Evolutionary conservation across 2,888 invertebrate species (phyloP), one percentile per base, ranked within the genome.

Genomic region (Schizotus pectinicornis): DNA sequence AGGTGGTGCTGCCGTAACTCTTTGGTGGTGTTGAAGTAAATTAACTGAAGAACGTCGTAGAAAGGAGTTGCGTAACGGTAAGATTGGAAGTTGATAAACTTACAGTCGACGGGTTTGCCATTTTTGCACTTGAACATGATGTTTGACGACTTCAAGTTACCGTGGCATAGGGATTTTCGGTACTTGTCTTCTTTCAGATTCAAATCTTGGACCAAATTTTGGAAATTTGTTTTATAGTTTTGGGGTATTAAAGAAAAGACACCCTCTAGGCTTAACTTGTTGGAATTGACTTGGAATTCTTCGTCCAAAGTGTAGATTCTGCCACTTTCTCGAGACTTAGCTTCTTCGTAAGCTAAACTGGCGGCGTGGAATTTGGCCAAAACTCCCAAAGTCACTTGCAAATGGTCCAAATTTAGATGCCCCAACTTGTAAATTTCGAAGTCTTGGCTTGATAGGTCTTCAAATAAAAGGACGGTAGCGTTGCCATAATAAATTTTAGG

Each of bases 311-410:
- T 48, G 14, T 54, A 64, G 9, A n/a, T 11, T 31, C 41, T 8
- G 1, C 56, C 51, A 12, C 34, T n/a, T 36, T 58, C 35, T 34
- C 22, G 56, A 8, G 59, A 61, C 38, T 45, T 52, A 33, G 55
- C 54, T 46, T 64, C 57, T 56, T 64, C 62, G 49, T 61, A 64
- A 13, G 59, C 59, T 11, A 64, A 46, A 34, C 46, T 48, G 7
- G 49, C 62, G 8, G 61, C 66, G 33, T 65, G 61, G 32, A 47
- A 49, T 46, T 64, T 62, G 8, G 59, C 56, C 33, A 62, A 45
- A 22, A 59, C 45, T 50, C 45, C 39, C 13, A 66, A 31, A 2
- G 50, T 49, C 11, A 66, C 7, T 33, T 36, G 35, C 7, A 47
- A 9, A n/a, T 47, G 47, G 7, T 47, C 47, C 36, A 35, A 41